These are phyloP conservation scores for Poeciliopsis presidionis DNA, from an alignment of 2,797 vertebrate species.

Conservation along the genomic window DNA sequence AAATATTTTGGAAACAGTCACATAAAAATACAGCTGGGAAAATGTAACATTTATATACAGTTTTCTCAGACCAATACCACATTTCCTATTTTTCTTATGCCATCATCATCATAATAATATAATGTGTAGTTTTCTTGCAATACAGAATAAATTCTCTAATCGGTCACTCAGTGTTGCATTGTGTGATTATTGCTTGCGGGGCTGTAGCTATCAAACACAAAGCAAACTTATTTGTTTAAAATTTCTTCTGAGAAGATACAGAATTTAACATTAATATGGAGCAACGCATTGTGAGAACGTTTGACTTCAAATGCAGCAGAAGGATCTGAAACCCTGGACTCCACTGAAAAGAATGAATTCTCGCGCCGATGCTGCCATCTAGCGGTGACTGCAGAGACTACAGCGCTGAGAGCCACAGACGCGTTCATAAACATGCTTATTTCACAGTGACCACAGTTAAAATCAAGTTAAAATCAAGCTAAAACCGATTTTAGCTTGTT, in stretches of 20 bases:
- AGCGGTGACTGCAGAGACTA: conserved; percentile 20
- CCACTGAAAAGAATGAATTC: not conserved
- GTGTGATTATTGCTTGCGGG: not conserved
- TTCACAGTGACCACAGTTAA: not conserved
- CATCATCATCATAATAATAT: not conserved
- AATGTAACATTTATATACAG: not conserved
- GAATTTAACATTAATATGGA: not conserved
- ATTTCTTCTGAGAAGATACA: not conserved
- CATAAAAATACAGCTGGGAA: not conserved
- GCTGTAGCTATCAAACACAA: not conserved
- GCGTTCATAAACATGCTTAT: not conserved
- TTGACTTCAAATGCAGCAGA: not conserved
- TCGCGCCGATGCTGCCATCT: conserved; percentile 49
- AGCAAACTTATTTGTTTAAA: not conserved
- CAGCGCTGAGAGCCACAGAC: not conserved
- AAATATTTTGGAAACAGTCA: not conserved
- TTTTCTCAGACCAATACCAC: not conserved
- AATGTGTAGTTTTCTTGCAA: not conserved
- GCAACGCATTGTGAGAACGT: not conserved
- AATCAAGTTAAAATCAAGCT: not conserved
- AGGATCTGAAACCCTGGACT: not conserved
- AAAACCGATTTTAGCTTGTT: not conserved
- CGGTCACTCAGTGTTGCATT: not conserved
- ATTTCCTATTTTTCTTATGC: not conserved
- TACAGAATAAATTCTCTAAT: not conserved